Evolutionary conservation across 1,140 invertebrate species (phyloP).

Genomic region (Heliconius melpomene): DNA sequence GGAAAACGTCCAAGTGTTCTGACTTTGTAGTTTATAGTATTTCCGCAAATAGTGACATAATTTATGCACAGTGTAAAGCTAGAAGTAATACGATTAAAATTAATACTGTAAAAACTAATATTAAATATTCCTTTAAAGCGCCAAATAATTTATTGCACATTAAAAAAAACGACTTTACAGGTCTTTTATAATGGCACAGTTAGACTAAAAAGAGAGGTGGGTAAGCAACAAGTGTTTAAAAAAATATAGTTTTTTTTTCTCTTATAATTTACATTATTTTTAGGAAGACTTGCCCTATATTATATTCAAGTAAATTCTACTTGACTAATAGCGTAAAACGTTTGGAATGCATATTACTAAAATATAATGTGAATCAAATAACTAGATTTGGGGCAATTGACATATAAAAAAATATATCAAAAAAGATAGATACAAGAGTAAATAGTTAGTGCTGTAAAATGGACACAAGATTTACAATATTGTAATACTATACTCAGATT

Average conservation of each 20-base stretch:
- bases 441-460: slow-evolving; percentile 9
- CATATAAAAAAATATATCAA: neutral
- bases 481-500: neutral
- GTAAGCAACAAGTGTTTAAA: slow-evolving; percentile 47
- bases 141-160: slow-evolving; percentile 40
- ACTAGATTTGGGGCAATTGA: slow-evolving; percentile 16
- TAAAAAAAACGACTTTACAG: slow-evolving; percentile 34
- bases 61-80: neutral
- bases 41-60: neutral
- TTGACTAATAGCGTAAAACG: neutral
- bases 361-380: slow-evolving; percentile 41
- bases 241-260: slow-evolving; percentile 42
- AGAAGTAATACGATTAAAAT: slow-evolving; percentile 1
- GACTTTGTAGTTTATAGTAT: too few relatives aligned
- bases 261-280: slow-evolving; percentile 49
- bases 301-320: slow-evolving; percentile 12
- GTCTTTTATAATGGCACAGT: slow-evolving; percentile 36
- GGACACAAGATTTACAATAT: slow-evolving; percentile 6
- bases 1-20: too few relatives aligned
- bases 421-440: neutral
- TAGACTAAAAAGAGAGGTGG: slow-evolving; percentile 52
- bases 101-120: slow-evolving; percentile 41
- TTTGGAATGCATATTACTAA: slow-evolving; percentile 6
- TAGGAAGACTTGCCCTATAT: slow-evolving; percentile 55
- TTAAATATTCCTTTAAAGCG: slow-evolving; percentile 27